phyloP scores from a whole-genome alignment of 2,797 vertebrate genomes.

The Smutsia temminckii region DNA sequence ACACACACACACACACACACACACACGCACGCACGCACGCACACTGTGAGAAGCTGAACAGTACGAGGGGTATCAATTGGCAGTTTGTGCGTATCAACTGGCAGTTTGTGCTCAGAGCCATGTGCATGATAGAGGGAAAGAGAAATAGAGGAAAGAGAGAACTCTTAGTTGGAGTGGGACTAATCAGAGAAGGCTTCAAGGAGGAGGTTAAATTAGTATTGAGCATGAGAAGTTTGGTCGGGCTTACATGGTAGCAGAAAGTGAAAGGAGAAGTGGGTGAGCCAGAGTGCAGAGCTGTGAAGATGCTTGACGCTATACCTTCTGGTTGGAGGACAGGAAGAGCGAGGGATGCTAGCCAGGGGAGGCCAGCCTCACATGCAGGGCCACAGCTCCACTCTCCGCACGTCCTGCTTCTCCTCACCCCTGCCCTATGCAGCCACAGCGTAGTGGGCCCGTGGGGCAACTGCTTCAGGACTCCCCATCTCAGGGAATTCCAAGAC shows the following conservation, averaged over 20 bases:
- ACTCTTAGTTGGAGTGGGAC: neutral
- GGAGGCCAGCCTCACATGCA: neutral
- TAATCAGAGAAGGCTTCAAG: neutral
- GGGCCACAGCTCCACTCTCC: neutral
- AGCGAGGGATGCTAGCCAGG: accelerated
- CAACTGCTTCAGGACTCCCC: neutral
- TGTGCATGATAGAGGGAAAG: neutral
- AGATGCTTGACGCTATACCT: neutral
- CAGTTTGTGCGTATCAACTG: neutral
- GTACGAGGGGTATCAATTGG: accelerated
- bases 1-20: neutral
- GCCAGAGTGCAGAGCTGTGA: neutral
- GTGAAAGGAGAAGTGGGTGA: neutral
- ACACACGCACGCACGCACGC: too few relatives aligned
- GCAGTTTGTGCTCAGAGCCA: neutral
- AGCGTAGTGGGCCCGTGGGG: neutral
- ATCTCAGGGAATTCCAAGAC: neutral
- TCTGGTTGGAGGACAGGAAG: neutral
- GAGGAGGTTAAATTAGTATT: neutral
- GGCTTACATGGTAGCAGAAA: neutral
- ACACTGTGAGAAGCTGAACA: accelerated
- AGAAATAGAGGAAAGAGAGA: neutral
- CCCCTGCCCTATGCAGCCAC: too few relatives aligned
- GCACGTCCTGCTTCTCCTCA: neutral
- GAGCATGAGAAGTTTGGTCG: neutral